These are phyloP conservation scores for Parazoanthus darwini DNA, from an alignment of 92 coral and sea anemone species.

Conservation along the genomic window DNA sequence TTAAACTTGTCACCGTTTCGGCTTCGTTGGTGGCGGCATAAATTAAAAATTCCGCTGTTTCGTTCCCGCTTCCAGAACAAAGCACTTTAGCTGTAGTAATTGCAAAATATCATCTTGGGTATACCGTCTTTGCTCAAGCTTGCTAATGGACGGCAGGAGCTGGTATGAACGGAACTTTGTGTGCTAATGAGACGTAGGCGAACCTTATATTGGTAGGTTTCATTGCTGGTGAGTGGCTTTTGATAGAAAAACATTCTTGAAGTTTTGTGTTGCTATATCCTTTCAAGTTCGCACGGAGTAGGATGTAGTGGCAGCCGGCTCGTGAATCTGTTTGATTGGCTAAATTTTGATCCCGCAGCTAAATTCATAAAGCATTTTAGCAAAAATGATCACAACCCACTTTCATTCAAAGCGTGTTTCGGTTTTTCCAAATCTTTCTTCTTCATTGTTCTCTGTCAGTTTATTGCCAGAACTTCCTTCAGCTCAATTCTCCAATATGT, in stretches of 20 bases:
- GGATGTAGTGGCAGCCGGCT: neutral
- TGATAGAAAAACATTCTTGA: neutral
- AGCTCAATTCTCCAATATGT: too few relatives aligned
- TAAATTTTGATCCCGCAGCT: neutral
- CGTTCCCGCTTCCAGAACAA: slow-evolving; percentile 14
- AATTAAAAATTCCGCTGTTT: neutral
- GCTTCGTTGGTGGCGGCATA: neutral
- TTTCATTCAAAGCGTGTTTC: too few relatives aligned
- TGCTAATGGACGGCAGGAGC: neutral
- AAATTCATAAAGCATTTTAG: too few relatives aligned
- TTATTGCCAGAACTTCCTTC: neutral
- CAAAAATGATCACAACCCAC: neutral
- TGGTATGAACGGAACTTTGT: neutral
- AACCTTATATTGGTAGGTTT: neutral
- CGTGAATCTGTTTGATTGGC: neutral
- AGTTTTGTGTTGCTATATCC: neutral
- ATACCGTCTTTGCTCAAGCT: neutral
- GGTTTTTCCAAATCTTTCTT: neutral
- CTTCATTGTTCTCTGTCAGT: neutral
- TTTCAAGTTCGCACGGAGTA: neutral
- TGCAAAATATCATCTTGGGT: neutral
- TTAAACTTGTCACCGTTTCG: slow-evolving; percentile 29
- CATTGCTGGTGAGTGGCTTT: neutral
- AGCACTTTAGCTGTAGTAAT: neutral
- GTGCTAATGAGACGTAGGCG: neutral